phyloP scores from a whole-genome alignment of 2,113 vertebrate species.

The Lonchura striata region DNA sequence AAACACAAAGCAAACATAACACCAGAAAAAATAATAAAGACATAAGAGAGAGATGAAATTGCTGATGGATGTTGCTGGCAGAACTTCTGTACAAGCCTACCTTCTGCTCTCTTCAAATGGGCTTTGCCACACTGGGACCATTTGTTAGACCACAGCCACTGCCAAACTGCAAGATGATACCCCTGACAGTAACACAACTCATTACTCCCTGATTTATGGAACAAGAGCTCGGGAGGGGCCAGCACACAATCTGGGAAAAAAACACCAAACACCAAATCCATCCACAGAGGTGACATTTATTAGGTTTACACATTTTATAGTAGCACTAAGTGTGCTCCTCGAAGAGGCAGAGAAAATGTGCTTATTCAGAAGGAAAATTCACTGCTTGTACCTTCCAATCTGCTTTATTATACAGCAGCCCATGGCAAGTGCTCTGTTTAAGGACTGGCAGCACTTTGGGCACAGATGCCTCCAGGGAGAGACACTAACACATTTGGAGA shows the following conservation, averaged over 20 bases:
- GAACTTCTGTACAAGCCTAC: not conserved
- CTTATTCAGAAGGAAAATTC: conserved; percentile 30
- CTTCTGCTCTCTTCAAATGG: not conserved
- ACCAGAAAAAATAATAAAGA: not conserved
- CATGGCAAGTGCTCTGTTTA: not conserved
- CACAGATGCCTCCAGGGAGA: not conserved
- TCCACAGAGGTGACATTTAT: conserved; percentile 31
- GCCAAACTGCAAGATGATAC: conserved; percentile 45
- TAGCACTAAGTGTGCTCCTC: not conserved
- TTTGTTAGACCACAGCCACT: not conserved
- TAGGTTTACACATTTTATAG: conserved; percentile 36
- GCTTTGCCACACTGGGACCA: not conserved
- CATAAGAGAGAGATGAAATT: not conserved
- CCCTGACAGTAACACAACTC: conserved; percentile 56
- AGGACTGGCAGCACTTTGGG: not conserved
- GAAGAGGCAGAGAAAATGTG: not conserved
- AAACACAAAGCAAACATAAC: not conserved
- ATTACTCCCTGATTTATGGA: conserved; percentile 53
- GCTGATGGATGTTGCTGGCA: not conserved
- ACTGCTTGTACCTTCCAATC: not conserved
- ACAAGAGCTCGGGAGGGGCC: not conserved
- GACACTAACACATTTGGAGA: fast-evolving
- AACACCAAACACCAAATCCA: not conserved
- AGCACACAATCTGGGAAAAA: not conserved
- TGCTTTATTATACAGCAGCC: not conserved